Percentiles rank a stretch among this genome's conserved stretches.
Evolutionary conservation across 2,888 invertebrate genomes (phyloP).

Genomic region (Sesia apiformis): DNA sequence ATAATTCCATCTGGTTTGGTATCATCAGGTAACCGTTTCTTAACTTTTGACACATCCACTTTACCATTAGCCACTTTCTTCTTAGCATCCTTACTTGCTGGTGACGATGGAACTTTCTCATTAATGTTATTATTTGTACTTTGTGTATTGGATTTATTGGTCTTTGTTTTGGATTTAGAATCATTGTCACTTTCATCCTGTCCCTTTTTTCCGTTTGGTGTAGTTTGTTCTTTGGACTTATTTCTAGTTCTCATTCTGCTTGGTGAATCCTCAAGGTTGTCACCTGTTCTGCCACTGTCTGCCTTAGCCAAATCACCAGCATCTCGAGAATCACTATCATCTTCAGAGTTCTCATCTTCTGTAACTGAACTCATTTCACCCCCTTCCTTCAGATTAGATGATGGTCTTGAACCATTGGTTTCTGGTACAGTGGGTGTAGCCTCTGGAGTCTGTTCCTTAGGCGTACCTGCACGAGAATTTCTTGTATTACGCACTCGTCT

Average conservation of each 20-base stretch:
- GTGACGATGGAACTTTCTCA: slow-evolving; percentile 55
- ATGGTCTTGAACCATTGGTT: slow-evolving; percentile 74
- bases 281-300: slow-evolving; percentile 83
- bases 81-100: slow-evolving; percentile 53
- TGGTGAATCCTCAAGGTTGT: slow-evolving; percentile 86
- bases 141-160: slow-evolving; percentile 45
- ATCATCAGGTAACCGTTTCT: slow-evolving; percentile 73
- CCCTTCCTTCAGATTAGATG: slow-evolving; percentile 79
- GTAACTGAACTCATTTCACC: slow-evolving; percentile 86
- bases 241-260: slow-evolving; percentile 93
- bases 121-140: slow-evolving; percentile 57
- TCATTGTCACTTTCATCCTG: slow-evolving; percentile 69
- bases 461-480: slow-evolving; percentile 86
- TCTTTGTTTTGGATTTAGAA: slow-evolving; percentile 48
- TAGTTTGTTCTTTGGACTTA: slow-evolving; percentile 84
- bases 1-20: slow-evolving; percentile 75
- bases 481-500: slow-evolving; percentile 91
- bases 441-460: slow-evolving; percentile 82
- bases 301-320: slow-evolving; percentile 86
- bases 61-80: slow-evolving; percentile 66
- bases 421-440: slow-evolving; percentile 65
- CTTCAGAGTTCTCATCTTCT: slow-evolving; percentile 94
- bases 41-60: slow-evolving; percentile 71
- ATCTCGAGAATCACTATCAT: slow-evolving; percentile 95
- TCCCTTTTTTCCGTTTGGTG: slow-evolving; percentile 61